Evolutionary conservation across 2,113 vertebrate species (phyloP), one percentile per base, ranked within the genome.

Genomic region (Hemiprocne comata): DNA sequence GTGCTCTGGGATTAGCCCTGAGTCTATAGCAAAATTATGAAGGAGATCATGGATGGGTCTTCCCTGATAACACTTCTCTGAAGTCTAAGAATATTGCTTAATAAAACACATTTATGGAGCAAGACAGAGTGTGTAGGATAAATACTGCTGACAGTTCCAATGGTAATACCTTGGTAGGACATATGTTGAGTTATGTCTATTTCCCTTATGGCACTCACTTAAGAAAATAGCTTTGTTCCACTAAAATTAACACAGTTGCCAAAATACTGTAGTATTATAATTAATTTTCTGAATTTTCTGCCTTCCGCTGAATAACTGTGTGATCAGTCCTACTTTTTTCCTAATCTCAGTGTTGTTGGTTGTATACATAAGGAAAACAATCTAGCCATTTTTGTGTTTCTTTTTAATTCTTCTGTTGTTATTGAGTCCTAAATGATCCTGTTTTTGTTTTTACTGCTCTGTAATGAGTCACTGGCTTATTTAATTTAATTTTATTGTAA

Each of bases 401-500:
- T 70, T 89, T 89, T 79, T 86, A 50, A 89, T 95, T 94, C 77
- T 84, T 62, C 64, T 95, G 85, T 87, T 90, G 54, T 87, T 65
- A 89, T 73, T 95, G 74, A 87, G 92, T 18, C 69, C 85, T 85
- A 92, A 96, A 80, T 26, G 64, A 85, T 97, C 94, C 95, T 98
- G 97, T 91, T 98, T 97, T 97, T 98, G 97, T 98, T 98, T 98
- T 98, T 97, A 94, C 88, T 95, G 90, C 92, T 97, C 94, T 96
- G 95, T 98, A 98, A 96, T 98, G 98, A 98, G 96, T 98, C 98
- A 98, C 74, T 86, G 88, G 89, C 89, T 97, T 96, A 97, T 98
- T 98, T 97, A 97, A 98, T 97, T 98, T 97, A 96, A 97, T 97
- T 98, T 98, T 72, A 95, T 98, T 96, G 98, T 97, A 98, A 98